Conservation (phyloP, 2,888 invertebrate species). For the Anoplius nigerrimus region DNA sequence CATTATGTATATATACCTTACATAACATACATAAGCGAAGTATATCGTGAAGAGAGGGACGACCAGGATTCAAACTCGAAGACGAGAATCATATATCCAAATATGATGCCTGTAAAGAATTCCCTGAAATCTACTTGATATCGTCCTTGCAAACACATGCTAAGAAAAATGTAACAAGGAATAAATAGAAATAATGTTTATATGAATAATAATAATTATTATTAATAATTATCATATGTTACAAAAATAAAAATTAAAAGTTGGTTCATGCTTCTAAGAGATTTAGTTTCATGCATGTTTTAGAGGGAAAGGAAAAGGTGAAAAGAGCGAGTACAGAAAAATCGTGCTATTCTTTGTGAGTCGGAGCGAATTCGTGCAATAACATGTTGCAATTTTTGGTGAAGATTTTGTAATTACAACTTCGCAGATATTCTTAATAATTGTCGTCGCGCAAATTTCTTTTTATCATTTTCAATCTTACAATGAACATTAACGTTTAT, state of each 20-base stretch:
- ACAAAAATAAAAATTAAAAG: slow-evolving; percentile 67
- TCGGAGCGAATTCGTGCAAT: slow-evolving; percentile 45
- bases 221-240: slow-evolving; percentile 66
- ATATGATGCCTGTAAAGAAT: slow-evolving; percentile 42
- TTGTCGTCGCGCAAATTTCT: background rate
- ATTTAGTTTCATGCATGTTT: slow-evolving; percentile 70
- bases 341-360: slow-evolving; percentile 61
- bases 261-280: slow-evolving; percentile 72
- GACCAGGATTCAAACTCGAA: slow-evolving; percentile 27
- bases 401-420: background rate
- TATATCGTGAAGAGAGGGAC: slow-evolving; percentile 17
- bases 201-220: slow-evolving; percentile 70
- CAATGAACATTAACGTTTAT: background rate
- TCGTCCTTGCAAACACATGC: slow-evolving; percentile 51
- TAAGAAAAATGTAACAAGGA: slow-evolving; percentile 56
- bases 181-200: slow-evolving; percentile 72
- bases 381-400: background rate
- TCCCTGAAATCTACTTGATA: slow-evolving; percentile 47
- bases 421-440: background rate
- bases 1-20: slow-evolving; percentile 64
- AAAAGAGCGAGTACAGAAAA: slow-evolving; percentile 46
- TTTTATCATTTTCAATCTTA: background rate
- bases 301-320: slow-evolving; percentile 35
- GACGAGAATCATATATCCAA: slow-evolving; percentile 39
- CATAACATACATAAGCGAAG: slow-evolving; percentile 37